Evolutionary conservation across 1,140 invertebrate species (phyloP), one percentile per base, ranked within the genome.

Genomic region (Pseudomyrmex cubaensis): DNA sequence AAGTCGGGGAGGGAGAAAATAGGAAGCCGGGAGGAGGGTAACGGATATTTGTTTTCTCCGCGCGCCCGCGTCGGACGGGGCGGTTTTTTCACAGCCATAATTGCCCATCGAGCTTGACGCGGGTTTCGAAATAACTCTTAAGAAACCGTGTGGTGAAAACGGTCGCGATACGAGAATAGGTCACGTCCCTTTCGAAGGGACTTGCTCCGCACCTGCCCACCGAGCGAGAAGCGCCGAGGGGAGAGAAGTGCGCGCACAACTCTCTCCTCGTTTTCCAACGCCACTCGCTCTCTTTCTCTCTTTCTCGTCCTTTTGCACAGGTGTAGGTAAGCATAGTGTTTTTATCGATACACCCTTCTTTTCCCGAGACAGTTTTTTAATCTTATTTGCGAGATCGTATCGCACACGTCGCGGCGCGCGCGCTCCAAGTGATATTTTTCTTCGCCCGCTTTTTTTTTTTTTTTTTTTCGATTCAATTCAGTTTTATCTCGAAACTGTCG

Each of bases 151-250:
- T 35, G 35, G 35, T 57, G 73, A 86, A 72, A 87, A 76, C 70
- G 54, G 61, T 76, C 78, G 74, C 57, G 66, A 46, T 57, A 77
- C 78, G 57, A 86, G 86, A 87, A 87, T 87, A 84, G 86, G 85
- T 56, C 80, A 87, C 66, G 52, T 78, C 62, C 56, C 74, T 84
- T 87, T 54, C 84, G 15, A n/a, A 82, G 50, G 10, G 67, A 63
- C 17, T 70, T 52, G 44, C 69, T 56, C 44, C 48, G 82, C 74
- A 83, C 50, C 69, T 69, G 78, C 50, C 48, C 52, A 20, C 59
- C 67, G 56, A 86, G 1, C 25, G 72, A 72, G 85, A 57, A 67
- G 54, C 67, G 44, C 13, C 25, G 25, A 25, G 25, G 25, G 25
- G 2, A 25, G 25, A 25, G 3, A 25, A 25, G 25, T 25, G 61